These are phyloP conservation scores for Uromys caudimaculatus DNA, from an alignment of 2,797 vertebrate species.

Conservation along the genomic window DNA sequence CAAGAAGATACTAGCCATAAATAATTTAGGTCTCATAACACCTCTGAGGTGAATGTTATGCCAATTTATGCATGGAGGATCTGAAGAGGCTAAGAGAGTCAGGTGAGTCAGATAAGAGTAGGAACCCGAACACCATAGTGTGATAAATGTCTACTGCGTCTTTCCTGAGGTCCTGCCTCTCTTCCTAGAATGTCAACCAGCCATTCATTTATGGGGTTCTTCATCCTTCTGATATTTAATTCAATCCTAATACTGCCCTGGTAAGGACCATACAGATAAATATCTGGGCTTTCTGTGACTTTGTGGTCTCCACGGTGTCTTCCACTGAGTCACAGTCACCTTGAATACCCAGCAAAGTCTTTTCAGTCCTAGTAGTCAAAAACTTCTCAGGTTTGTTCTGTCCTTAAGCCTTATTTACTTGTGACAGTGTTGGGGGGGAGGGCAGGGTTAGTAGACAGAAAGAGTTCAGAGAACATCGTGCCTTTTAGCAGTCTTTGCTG, in stretches of 20 bases:
- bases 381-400: not conserved
- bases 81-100: not conserved
- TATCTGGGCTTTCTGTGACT: not conserved
- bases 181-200: not conserved
- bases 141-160: not conserved
- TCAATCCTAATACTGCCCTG: not conserved
- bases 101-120: not conserved
- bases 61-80: not conserved
- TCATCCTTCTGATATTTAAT: not conserved
- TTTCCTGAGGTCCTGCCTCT: not conserved
- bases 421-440: not conserved
- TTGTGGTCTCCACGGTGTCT: not conserved
- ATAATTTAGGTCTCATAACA: constrained; percentile 9
- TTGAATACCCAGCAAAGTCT: not conserved
- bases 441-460: too few species aligned
- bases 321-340: not conserved
- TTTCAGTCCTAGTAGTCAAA: not conserved
- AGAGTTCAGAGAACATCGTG: not conserved
- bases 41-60: not conserved
- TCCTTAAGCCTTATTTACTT: not conserved
- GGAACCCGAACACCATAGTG: not conserved
- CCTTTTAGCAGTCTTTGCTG: constrained; percentile 1
- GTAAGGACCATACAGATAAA: not conserved
- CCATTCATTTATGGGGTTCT: not conserved
- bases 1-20: not conserved